A percentile compares a stretch with the other conserved stretches of the same genome.
These are phyloP conservation scores for Apeltes quadracus DNA, from an alignment of 2,113 vertebrate genomes.

Conservation along the genomic window DNA sequence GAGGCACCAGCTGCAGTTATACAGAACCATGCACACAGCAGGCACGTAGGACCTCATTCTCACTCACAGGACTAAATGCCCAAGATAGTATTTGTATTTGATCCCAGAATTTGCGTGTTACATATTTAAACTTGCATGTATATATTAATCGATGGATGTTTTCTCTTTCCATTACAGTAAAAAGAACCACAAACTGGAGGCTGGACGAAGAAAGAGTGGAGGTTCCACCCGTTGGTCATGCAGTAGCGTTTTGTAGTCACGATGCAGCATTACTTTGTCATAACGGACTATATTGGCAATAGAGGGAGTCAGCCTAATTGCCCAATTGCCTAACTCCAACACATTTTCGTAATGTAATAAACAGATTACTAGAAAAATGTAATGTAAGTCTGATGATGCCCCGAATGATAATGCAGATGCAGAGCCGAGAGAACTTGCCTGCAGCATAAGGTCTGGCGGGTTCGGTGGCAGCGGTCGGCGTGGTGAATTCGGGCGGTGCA, in stretches of 20 bases:
- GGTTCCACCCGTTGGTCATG: neutral
- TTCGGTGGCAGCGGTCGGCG: conserved; percentile 65
- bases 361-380: neutral
- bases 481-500: neutral
- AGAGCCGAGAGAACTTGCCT: conserved; percentile 37
- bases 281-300: neutral
- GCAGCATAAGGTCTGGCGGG: conserved; percentile 50
- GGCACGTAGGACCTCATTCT: neutral
- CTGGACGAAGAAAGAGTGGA: neutral
- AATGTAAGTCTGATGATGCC: neutral
- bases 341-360: neutral
- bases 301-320: conserved; percentile 7
- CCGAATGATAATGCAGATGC: neutral
- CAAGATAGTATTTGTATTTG: conserved; percentile 15
- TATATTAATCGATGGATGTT: neutral
- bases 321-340: neutral
- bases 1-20: neutral
- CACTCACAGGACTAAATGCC: neutral
- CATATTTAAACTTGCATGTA: neutral
- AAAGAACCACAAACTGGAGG: neutral
- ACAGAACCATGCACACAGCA: conserved; percentile 13
- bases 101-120: neutral
- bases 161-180: neutral
- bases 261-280: neutral
- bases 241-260: conserved; percentile 6